Base-by-base conservation (phyloP, 2,113 vertebrate species). In the Sminthopsis crassicaudata region DNA sequence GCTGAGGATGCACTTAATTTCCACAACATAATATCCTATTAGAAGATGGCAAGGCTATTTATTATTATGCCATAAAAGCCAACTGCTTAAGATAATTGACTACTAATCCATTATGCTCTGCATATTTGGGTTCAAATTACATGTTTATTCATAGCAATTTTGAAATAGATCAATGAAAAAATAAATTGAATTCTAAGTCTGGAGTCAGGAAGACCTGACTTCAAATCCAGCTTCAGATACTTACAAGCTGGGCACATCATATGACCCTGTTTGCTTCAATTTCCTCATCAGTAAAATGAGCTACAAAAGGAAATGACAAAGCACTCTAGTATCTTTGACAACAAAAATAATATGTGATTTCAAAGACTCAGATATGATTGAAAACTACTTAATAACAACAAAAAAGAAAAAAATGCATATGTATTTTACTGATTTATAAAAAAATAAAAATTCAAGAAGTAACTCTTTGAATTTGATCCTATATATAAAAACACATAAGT, bases 121-220 rank as follows among this genome's bases (percentile, higher is more conserved):
- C 4, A 36, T 16, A 11, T 0, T 5, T 67, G 30, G 1, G 4
- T 67, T 67, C 30, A 14, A 67, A 67, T 67, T 12, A 30, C 60
- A 67, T 67, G 30, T 14, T 67, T 36, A 67, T 6, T 67, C 0
- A 11, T 67, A 16, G 26, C 55, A 57, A 3, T 67, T 67, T 36
- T 0, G 4, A 1, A 4, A 3, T 14, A 16, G 14, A 1, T 16
- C 16, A 14, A 14, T 67, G 30, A 19, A 36, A 6, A 14, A 67
- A 14, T 36, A 16, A 14, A 67, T 19, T n/a, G 30, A 67, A 19
- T n/a, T 6, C 12, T 30, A 67, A 30, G 0, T 9, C 3, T n/a
- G 12, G 60, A 67, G 4, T 67, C 60, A 67, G 30, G 30, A n/a
- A 36, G 3, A 67, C 12, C 12, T 67, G 4, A 67, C 12, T 6